Conservation (phyloP, 2,113 vertebrate genomes). For the Hystrix brachyura region DNA sequence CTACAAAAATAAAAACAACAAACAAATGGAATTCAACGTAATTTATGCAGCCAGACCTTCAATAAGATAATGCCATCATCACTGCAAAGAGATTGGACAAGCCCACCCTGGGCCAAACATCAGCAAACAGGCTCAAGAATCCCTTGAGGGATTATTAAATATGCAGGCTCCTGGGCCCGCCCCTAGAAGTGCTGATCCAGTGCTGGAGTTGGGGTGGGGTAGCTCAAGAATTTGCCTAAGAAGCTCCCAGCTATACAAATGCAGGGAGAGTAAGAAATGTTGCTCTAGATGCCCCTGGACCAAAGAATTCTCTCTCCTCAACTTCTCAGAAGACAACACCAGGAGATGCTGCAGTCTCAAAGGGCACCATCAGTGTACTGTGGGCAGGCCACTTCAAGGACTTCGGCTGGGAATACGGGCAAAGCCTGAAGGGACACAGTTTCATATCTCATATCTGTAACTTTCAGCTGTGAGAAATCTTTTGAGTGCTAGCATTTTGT, state of each 20-base stretch:
- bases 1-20: background rate
- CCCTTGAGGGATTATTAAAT: background rate
- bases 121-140: background rate
- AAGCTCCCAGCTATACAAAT: background rate
- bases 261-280: background rate
- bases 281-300: background rate
- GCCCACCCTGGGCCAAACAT: background rate
- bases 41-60: background rate
- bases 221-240: background rate
- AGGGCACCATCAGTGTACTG: background rate
- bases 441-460: background rate
- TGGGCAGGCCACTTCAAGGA: background rate
- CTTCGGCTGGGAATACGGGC: background rate
- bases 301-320: background rate
- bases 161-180: background rate
- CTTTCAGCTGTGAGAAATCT: background rate
- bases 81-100: background rate
- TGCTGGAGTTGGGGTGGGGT: background rate
- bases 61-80: background rate
- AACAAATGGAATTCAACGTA: background rate
- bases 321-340: background rate
- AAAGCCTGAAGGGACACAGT: background rate
- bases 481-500: background rate
- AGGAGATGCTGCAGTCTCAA: background rate
- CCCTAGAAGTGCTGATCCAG: background rate